Evolutionary conservation across 2,113 vertebrate species (phyloP).

Genomic region (Climacteris rufus): DNA sequence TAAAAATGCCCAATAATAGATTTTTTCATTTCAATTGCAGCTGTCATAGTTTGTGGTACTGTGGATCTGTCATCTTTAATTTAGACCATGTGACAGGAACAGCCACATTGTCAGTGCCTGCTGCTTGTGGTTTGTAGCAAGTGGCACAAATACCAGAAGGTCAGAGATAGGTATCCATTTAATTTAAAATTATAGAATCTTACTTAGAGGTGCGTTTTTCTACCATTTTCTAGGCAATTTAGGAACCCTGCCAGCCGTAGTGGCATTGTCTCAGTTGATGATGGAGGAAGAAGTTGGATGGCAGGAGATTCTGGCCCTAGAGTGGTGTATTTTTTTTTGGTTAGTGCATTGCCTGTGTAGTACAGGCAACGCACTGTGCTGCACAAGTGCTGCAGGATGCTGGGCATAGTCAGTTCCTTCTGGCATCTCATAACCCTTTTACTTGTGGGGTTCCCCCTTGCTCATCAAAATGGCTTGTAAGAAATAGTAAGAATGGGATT

Average conservation of each 20-base stretch:
- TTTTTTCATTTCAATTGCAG: neutral
- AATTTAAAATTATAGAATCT: neutral
- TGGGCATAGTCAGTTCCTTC: neutral
- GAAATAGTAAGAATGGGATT: neutral
- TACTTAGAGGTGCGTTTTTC: neutral
- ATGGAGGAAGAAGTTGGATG: neutral
- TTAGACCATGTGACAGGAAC: neutral
- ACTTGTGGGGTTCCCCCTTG: neutral
- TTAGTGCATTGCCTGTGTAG: neutral
- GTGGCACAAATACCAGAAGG: neutral
- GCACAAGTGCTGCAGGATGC: neutral
- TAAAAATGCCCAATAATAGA: neutral
- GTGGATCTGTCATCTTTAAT: neutral
- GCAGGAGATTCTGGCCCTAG: neutral
- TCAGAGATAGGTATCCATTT: neutral
- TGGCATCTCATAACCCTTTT: accelerated
- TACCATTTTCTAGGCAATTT: neutral
- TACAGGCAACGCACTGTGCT: too few relatives aligned
- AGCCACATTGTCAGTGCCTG: accelerated
- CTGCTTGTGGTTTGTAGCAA: neutral
- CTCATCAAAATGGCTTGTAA: neutral
- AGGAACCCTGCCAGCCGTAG: neutral
- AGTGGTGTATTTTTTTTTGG: neutral
- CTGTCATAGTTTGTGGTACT: neutral
- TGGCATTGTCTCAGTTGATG: neutral